These are phyloP conservation scores for Malurus cyaneus DNA, from an alignment of 2,113 vertebrate genomes.

Conservation along the genomic window DNA sequence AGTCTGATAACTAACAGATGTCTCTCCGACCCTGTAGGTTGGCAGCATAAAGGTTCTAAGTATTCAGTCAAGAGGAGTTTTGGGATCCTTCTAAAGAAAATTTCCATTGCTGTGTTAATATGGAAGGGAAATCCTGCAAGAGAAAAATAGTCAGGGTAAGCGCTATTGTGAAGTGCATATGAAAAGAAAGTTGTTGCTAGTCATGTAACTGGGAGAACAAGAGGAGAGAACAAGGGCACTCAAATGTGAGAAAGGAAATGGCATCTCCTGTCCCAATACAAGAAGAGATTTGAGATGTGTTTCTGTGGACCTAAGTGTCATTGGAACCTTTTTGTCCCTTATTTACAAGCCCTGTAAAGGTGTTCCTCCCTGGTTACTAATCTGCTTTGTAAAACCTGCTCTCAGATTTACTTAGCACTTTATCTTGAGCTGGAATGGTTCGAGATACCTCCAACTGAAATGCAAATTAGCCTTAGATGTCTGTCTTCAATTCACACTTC, in stretches of 20 bases:
- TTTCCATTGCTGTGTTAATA: not conserved
- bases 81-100: not conserved
- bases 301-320: not conserved
- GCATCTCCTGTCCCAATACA: not conserved
- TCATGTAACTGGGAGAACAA: not conserved
- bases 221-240: not conserved
- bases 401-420: not conserved
- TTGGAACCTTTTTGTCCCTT: not conserved
- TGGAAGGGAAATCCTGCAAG: not conserved
- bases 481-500: constrained; percentile 1
- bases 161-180: not conserved
- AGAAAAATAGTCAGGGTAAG: not conserved
- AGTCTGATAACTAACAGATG: not conserved
- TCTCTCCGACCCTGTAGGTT: not conserved
- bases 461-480: constrained; percentile 8
- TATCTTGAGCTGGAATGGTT: not conserved
- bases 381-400: not conserved
- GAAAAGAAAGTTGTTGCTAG: not conserved
- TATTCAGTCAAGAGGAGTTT: not conserved
- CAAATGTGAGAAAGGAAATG: not conserved
- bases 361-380: not conserved
- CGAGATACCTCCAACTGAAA: constrained; percentile 20
- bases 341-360: not conserved
- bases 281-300: not conserved
- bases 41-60: not conserved